phyloP scores from a whole-genome alignment of 1,140 invertebrate species.

The Amphibalanus amphitrite region DNA sequence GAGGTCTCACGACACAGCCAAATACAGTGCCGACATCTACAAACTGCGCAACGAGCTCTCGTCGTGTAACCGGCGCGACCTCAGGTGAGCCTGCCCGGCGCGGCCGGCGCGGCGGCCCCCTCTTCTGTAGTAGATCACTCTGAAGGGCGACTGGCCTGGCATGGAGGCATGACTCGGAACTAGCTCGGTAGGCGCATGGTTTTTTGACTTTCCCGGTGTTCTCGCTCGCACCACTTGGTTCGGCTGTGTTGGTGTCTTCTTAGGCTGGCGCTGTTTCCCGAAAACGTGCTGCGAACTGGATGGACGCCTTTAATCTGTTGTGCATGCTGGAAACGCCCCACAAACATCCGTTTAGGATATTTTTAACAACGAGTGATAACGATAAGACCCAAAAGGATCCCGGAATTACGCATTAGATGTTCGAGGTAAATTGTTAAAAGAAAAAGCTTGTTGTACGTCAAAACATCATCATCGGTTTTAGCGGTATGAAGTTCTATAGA shows the following conservation, averaged over 20 bases:
- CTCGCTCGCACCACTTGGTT: neutral
- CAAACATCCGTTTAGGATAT: too few species aligned
- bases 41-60: neutral
- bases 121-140: neutral
- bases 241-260: neutral
- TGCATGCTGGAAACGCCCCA: too few species aligned
- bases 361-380: too few species aligned
- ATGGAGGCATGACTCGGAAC: neutral
- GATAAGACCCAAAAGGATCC: too few species aligned
- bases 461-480: too few species aligned
- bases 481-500: too few species aligned
- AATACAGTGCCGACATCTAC: conserved; percentile 3
- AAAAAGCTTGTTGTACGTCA: too few species aligned
- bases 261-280: neutral
- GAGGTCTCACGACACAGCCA: neutral
- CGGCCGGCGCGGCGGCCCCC: too few species aligned
- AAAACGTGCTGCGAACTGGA: too few species aligned
- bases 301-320: too few species aligned
- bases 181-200: neutral
- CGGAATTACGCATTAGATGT: too few species aligned
- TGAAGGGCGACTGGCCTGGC: neutral
- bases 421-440: too few species aligned
- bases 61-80: neutral
- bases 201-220: neutral
- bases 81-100: neutral